phyloP scores from a whole-genome alignment of 2,888 invertebrate genomes.

The Acanthosepion pharaonis region DNA sequence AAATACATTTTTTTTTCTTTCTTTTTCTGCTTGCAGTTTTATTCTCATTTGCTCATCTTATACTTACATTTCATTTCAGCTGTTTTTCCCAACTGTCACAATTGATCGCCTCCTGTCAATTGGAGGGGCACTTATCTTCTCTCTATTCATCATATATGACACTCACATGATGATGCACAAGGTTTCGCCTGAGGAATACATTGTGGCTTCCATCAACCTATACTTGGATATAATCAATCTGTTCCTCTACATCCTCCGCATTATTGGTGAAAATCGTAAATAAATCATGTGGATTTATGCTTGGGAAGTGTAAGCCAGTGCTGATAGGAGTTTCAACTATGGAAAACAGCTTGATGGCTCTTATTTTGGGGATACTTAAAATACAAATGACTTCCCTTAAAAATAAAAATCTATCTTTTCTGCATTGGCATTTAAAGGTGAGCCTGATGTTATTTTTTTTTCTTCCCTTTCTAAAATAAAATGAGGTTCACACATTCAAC shows the following conservation, averaged over 20 bases:
- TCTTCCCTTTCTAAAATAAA: no score
- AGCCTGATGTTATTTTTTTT: no score
- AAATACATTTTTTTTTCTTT: not conserved
- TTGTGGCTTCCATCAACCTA: slow-evolving; percentile 87
- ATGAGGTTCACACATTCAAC: no score
- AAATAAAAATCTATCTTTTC: not conserved
- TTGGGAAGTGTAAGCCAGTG: not conserved
- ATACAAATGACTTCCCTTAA: not conserved
- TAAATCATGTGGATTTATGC: not conserved
- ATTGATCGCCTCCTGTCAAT: slow-evolving; percentile 83
- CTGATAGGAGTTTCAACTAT: not conserved
- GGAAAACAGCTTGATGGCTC: not conserved
- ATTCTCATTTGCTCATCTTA: not conserved
- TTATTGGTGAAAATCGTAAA: slow-evolving; percentile 76
- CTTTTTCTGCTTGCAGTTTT: not conserved
- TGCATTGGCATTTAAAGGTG: not conserved
- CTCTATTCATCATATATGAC: slow-evolving; percentile 87
- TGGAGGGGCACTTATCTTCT: slow-evolving; percentile 83
- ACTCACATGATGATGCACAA: slow-evolving; percentile 88
- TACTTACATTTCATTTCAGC: slow-evolving; percentile 75
- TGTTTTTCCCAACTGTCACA: slow-evolving; percentile 83
- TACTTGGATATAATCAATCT: slow-evolving; percentile 91
- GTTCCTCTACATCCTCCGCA: slow-evolving; percentile 86
- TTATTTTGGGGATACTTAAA: not conserved
- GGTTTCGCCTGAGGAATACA: slow-evolving; percentile 89